Percentiles rank a stretch among this genome's conserved stretches.
Evolutionary conservation across 2,797 vertebrate genomes (phyloP).

Genomic region (Channallabes apus): DNA sequence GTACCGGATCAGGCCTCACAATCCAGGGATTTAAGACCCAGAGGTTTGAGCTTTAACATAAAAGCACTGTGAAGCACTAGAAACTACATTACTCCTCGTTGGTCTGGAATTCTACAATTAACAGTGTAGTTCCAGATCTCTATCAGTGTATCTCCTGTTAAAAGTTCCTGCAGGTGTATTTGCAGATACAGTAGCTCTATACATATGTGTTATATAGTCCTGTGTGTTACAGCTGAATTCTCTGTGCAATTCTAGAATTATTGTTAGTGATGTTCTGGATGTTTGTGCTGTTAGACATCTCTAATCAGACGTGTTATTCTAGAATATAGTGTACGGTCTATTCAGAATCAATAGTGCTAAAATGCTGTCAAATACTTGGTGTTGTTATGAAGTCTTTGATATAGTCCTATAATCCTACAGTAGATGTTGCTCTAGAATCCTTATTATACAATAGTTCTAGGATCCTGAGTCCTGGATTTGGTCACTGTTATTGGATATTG

Average conservation of each 20-base stretch:
- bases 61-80: conserved; percentile 14
- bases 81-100: neutral
- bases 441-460: no score
- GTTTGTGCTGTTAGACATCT: neutral
- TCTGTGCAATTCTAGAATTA: neutral
- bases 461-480: neutral
- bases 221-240: neutral
- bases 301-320: neutral
- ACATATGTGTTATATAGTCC: neutral
- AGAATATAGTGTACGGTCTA: neutral
- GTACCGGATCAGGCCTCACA: conserved; percentile 64
- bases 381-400: neutral
- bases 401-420: no score
- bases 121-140: neutral
- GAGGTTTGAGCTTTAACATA: conserved; percentile 37
- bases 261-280: neutral
- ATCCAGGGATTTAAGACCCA: conserved; percentile 64
- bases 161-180: neutral
- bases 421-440: no score
- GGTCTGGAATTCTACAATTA: neutral
- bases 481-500: neutral
- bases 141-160: neutral
- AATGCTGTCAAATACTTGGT: neutral
- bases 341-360: neutral
- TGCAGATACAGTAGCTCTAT: neutral